Conservation (phyloP, 2,113 vertebrate species). For the Notothenia coriiceps region DNA sequence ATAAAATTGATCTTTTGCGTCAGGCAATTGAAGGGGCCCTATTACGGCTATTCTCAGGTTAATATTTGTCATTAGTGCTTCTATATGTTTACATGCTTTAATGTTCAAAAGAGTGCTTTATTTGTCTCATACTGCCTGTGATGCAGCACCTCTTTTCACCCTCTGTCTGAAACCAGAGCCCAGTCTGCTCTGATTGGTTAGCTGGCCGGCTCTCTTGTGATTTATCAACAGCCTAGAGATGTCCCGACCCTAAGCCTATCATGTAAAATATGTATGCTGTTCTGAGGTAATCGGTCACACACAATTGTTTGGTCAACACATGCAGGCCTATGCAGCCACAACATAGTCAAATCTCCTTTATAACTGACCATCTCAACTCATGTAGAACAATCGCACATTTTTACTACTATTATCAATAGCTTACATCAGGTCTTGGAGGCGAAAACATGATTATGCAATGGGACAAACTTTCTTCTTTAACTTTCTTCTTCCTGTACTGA, state of each 20-base stretch:
- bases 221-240: no score
- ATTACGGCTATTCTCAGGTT: no score
- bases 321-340: not conserved
- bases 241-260: no score
- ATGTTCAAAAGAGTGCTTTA: no score
- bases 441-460: not conserved
- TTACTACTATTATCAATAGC: slow-evolving; percentile 2
- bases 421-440: not conserved
- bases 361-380: not conserved
- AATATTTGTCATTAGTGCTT: no score
- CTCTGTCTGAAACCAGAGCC: no score
- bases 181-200: no score
- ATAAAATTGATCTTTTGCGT: slow-evolving; percentile 26
- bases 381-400: not conserved
- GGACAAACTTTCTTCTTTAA: slow-evolving; percentile 8
- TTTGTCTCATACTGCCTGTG: no score
- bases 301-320: not conserved
- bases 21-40: not conserved
- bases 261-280: not conserved
- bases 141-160: no score
- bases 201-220: no score
- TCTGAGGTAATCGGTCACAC: not conserved
- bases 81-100: no score
- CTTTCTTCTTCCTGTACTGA: not conserved
- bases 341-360: not conserved